These are phyloP conservation scores for Potamilus streckersoni DNA, from an alignment of 1,140 invertebrate species.

Conservation along the genomic window DNA sequence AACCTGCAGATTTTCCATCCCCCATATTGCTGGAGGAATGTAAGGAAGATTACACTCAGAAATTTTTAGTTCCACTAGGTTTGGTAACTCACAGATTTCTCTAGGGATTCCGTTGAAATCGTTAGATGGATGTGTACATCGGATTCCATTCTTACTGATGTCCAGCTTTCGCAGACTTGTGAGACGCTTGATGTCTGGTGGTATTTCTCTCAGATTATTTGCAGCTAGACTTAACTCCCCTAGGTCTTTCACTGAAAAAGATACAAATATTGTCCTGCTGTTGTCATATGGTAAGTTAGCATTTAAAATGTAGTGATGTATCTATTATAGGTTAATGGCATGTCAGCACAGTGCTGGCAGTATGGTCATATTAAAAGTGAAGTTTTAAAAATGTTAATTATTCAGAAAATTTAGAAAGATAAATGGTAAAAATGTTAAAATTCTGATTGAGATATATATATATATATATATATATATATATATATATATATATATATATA, in stretches of 20 bases:
- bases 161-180: constrained; percentile 58
- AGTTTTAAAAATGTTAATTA: too few species aligned
- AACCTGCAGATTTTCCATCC: constrained; percentile 45
- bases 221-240: constrained; percentile 60
- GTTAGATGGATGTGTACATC: constrained; percentile 48
- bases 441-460: too few species aligned
- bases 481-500: too few species aligned
- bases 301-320: not conserved
- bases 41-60: constrained; percentile 66
- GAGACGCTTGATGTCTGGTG: constrained; percentile 59
- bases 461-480: too few species aligned
- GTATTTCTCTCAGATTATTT: constrained; percentile 65
- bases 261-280: constrained; percentile 14
- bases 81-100: constrained; percentile 53
- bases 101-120: constrained; percentile 62
- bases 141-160: constrained; percentile 62
- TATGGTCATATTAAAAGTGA: too few species aligned
- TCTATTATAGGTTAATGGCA: not conserved
- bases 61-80: constrained; percentile 58
- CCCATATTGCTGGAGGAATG: constrained; percentile 65
- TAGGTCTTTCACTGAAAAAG: constrained; percentile 53
- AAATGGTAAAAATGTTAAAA: too few species aligned
- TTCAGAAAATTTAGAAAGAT: too few species aligned
- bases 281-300: too few species aligned
- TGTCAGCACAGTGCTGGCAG: not conserved